Percentiles rank a stretch among this genome's conserved stretches.
Conservation (phyloP, 2,888 invertebrate genomes). For the Andrena flavipes region DNA sequence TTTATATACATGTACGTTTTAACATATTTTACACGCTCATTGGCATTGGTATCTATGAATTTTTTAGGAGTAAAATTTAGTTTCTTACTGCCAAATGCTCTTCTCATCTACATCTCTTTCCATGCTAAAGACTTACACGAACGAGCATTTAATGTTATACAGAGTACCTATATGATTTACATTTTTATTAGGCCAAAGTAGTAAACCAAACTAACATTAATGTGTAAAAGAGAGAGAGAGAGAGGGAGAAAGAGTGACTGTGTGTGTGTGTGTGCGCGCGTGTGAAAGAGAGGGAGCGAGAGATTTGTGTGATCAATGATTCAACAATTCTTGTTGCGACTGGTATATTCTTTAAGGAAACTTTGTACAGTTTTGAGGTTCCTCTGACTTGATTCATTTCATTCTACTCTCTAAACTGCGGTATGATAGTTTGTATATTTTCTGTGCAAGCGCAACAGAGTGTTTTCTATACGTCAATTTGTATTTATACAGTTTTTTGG, state of each 20-base stretch:
- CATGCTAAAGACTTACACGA: conserved; percentile 46
- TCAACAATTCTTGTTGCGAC: conserved; percentile 43
- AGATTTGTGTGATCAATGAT: conserved; percentile 20
- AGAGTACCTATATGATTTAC: conserved; percentile 64
- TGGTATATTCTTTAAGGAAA: conserved; percentile 42
- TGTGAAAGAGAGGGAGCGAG: not conserved
- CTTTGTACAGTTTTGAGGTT: conserved; percentile 1
- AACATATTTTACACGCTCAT: not conserved
- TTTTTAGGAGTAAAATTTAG: conserved; percentile 23
- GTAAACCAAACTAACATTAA: conserved; percentile 69
- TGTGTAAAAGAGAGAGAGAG: conserved; percentile 43
- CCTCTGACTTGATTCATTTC: not conserved
- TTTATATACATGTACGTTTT: conserved; percentile 5
- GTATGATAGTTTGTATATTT: conserved; percentile 20
- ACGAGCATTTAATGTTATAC: conserved; percentile 62
- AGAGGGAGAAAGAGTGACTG: not conserved
- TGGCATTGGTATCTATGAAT: not conserved
- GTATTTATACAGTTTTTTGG: conserved; percentile 18
- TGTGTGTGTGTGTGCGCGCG: not conserved
- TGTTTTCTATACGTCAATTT: conserved; percentile 11
- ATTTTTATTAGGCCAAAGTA: conserved; percentile 70
- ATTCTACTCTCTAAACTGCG: conserved; percentile 36
- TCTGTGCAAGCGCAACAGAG: conserved; percentile 15
- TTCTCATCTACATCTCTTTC: conserved; percentile 46
- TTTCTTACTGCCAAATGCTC: conserved; percentile 60